Conservation (phyloP, 1,140 invertebrate species). For the Rhagoletis pomonella region DNA sequence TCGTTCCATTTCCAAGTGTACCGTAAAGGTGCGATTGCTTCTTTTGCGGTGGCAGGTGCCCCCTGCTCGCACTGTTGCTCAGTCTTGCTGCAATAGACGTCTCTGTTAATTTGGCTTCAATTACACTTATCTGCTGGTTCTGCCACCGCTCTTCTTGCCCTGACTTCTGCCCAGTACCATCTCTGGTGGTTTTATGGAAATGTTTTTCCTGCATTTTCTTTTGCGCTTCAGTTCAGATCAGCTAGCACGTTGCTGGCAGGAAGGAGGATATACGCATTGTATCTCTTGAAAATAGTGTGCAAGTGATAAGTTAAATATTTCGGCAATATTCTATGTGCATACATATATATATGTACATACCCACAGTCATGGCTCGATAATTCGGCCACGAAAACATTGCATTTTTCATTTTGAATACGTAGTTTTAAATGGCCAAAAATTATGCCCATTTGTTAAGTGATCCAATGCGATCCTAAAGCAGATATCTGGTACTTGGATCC, state of each 20-base stretch:
- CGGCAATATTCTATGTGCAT: no score
- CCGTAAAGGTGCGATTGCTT: not conserved
- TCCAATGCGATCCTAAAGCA: no score
- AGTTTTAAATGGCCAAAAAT: no score
- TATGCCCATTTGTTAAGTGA: no score
- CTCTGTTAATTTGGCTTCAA: constrained; percentile 12
- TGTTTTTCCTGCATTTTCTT: constrained; percentile 17
- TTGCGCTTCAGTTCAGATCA: constrained; percentile 23
- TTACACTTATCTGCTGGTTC: not conserved
- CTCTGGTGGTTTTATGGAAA: not conserved
- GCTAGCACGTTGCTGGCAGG: not conserved
- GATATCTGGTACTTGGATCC: no score
- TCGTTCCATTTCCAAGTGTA: constrained; percentile 28
- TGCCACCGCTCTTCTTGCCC: not conserved
- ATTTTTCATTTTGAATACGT: no score
- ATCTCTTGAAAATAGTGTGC: not conserved
- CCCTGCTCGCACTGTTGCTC: not conserved
- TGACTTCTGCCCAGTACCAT: not conserved
- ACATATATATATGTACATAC: no score
- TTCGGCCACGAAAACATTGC: no score
- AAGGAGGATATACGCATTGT: not conserved
- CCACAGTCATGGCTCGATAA: no score
- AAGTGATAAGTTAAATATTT: no score
- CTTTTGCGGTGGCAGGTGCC: not conserved
- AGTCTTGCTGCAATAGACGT: not conserved